Evolutionary conservation across 2,888 invertebrate genomes (phyloP).

Genomic region (Cheilosia soror): DNA sequence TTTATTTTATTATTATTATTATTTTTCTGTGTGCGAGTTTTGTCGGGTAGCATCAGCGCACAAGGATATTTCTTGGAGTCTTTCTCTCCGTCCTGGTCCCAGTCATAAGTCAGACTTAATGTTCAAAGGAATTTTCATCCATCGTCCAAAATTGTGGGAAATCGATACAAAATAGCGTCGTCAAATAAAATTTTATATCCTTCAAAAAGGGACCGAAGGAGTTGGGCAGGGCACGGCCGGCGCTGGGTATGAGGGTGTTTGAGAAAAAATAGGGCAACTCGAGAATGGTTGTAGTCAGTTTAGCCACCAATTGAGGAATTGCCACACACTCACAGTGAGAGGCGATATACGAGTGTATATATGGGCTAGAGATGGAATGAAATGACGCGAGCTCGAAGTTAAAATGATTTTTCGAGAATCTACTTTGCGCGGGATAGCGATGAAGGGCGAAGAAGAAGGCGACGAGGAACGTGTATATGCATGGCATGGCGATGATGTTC

Average conservation of each 20-base stretch:
- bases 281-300: constrained; percentile 65
- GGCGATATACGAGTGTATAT: constrained; percentile 11
- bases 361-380: constrained; percentile 30
- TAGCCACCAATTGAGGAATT: constrained; percentile 72
- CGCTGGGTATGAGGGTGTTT: background rate
- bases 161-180: constrained; percentile 80
- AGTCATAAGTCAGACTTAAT: constrained; percentile 79
- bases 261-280: constrained; percentile 46
- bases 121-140: constrained; percentile 76
- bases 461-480: constrained; percentile 15
- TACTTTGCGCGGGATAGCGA: constrained; percentile 36
- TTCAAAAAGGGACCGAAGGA: constrained; percentile 29
- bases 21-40: constrained; percentile 77
- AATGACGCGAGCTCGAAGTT: constrained; percentile 61
- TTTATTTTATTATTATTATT: constrained; percentile 79
- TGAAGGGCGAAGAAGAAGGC: constrained; percentile 19
- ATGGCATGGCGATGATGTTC: constrained; percentile 64
- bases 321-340: constrained; percentile 44
- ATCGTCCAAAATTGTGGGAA: constrained; percentile 79
- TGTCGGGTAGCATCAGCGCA: constrained; percentile 3
- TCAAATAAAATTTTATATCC: constrained; percentile 80
- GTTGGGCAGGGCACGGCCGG: background rate
- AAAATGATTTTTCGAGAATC: constrained; percentile 60
- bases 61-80: constrained; percentile 61
- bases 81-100: constrained; percentile 52